Conservation (phyloP, 1,140 invertebrate species). For the Formica selysi region DNA sequence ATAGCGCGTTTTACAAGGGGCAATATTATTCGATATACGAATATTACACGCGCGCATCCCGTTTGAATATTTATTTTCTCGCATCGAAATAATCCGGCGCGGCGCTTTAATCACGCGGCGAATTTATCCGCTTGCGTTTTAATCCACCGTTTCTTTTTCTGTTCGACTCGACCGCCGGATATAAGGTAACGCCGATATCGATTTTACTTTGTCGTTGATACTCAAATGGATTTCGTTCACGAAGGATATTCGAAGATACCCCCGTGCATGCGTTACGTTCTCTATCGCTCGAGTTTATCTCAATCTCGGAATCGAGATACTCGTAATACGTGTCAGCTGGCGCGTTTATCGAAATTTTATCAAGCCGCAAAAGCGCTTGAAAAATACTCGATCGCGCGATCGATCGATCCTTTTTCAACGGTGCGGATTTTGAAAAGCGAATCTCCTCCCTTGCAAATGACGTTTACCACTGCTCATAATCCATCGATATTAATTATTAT, state of each 20-base stretch:
- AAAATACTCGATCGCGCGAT: constrained; percentile 23
- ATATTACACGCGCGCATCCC: constrained; percentile 39
- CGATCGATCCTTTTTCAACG: constrained; percentile 27
- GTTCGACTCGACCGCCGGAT: constrained; percentile 49
- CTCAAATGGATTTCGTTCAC: constrained; percentile 52
- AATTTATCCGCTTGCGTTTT: constrained; percentile 57
- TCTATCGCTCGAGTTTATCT: constrained; percentile 21
- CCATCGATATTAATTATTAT: neutral
- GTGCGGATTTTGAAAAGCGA: constrained; percentile 27
- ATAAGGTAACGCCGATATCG: constrained; percentile 63
- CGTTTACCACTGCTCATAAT: neutral
- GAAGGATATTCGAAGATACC: constrained; percentile 52
- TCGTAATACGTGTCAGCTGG: constrained; percentile 24
- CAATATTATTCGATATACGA: constrained; percentile 31
- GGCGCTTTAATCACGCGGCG: constrained; percentile 54
- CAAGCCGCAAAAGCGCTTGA: constrained; percentile 19
- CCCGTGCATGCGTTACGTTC: neutral
- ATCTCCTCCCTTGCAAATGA: neutral
- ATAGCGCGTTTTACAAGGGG: neutral
- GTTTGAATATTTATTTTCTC: constrained; percentile 60
- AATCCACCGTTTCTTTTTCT: constrained; percentile 60
- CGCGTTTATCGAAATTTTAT: constrained; percentile 51
- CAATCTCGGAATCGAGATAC: constrained; percentile 35
- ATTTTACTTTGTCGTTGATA: constrained; percentile 65
- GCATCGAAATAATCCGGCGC: constrained; percentile 41